Evolutionary conservation across 2,797 vertebrate species (phyloP).

Genomic region (Tarsius wallacei): DNA sequence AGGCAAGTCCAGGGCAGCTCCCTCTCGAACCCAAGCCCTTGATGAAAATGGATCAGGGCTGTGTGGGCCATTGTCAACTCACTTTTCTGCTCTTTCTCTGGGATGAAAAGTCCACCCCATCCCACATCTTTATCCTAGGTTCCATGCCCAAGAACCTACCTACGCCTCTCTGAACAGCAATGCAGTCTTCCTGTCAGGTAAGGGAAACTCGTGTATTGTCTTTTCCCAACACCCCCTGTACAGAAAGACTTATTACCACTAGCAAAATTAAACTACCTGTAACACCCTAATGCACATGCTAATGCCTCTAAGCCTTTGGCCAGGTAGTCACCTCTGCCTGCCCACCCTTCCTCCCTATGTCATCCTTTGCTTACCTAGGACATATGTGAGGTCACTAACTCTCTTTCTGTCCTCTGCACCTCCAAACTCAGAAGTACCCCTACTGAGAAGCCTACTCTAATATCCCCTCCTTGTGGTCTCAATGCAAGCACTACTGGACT

Average conservation of each 20-base stretch:
- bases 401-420: too few relatives aligned
- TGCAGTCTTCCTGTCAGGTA: too few relatives aligned
- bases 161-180: neutral
- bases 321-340: neutral
- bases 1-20: too few relatives aligned
- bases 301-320: neutral
- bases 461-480: neutral
- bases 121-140: neutral
- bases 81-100: neutral
- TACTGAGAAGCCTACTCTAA: neutral
- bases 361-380: neutral
- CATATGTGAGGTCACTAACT: too few relatives aligned
- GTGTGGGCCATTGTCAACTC: neutral
- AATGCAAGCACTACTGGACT: neutral
- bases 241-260: neutral
- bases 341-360: neutral
- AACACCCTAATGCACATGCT: too few relatives aligned
- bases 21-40: neutral
- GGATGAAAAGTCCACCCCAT: neutral
- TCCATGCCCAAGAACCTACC: neutral
- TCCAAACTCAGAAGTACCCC: neutral
- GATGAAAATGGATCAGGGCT: neutral
- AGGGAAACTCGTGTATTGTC: fast-evolving
- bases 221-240: neutral
- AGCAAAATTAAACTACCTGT: neutral